Base-by-base conservation (phyloP, 2,797 vertebrate genomes). In the Poliocrania exsul region DNA sequence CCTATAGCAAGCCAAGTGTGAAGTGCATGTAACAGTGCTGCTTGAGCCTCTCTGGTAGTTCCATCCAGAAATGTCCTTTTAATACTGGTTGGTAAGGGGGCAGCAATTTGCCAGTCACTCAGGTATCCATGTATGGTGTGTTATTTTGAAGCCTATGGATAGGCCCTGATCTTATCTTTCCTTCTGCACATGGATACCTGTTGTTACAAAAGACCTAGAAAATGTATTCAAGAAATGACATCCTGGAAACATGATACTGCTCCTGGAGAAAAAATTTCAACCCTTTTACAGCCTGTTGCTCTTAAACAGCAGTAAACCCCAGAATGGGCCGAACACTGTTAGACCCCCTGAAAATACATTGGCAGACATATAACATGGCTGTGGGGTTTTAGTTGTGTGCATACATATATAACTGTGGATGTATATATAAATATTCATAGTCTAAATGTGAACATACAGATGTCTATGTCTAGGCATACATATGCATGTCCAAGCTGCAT, bases 381-480 rank as follows among this genome's bases (percentile, higher is more conserved):
- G 1, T 50, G 17, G 4, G 13, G 1, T 56, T 77, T 40, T 62
- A 69, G 29, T 13, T 77, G 19, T 71, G 15, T 33, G 4, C 19
- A 11, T 16, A 31, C 57, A 78, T 42, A 16, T 16, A 13, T 10
- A 56, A 20, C 40, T 66, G 24, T 15, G 35, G 35, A 6, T 40
- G 16, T 46, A 3, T 14, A 16, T 51, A 67, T 29, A 51, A 38
- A 33, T 35, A 9, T 11, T 65, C 2, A 13, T n/a, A 12, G 26
- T 50, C n/a, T n/a, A 37, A 75, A 16, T 44, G 16, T 37, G 49
- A 58, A 20, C 33, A 12, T 5, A 16, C 3, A 13, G 49, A 12
- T n/a, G 13, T 8, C 23, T n/a, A 13, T 5, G 15, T 67, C 7
- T 35, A 24, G 35, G 8, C 24, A 38, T 51, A 6, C 1, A 0